These are phyloP conservation scores for Chelonia mydas DNA, from an alignment of 2,797 vertebrate genomes.

Conservation along the genomic window DNA sequence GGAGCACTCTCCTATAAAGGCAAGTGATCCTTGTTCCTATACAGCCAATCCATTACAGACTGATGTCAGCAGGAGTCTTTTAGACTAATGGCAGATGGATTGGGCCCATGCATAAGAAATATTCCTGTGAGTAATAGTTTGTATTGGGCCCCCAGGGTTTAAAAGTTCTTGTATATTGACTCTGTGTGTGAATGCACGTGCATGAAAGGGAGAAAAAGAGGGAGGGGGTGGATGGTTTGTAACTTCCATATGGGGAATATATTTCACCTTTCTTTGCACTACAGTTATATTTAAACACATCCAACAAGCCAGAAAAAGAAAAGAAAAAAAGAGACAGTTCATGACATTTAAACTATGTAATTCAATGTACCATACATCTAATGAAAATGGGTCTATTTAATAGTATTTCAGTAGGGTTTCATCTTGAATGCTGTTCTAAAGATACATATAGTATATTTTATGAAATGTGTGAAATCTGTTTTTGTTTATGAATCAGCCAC, in stretches of 20 bases:
- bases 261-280: neutral
- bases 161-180: neutral
- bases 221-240: neutral
- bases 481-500: neutral
- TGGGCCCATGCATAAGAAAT: neutral
- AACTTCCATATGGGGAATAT: neutral
- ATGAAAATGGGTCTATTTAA: neutral
- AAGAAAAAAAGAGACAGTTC: neutral
- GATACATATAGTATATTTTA: neutral
- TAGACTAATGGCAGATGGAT: neutral
- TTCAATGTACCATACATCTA: neutral
- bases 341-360: neutral
- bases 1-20: neutral
- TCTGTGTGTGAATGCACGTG: neutral
- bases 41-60: neutral
- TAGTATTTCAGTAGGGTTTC: neutral
- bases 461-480: neutral
- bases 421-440: neutral
- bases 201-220: neutral
- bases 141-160: neutral
- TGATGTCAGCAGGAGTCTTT: neutral
- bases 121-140: neutral
- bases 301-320: neutral
- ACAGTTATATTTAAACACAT: neutral
- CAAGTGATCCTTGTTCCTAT: neutral